Evolutionary conservation across 2,888 invertebrate genomes (phyloP).

Genomic region (Cepaea hortensis): DNA sequence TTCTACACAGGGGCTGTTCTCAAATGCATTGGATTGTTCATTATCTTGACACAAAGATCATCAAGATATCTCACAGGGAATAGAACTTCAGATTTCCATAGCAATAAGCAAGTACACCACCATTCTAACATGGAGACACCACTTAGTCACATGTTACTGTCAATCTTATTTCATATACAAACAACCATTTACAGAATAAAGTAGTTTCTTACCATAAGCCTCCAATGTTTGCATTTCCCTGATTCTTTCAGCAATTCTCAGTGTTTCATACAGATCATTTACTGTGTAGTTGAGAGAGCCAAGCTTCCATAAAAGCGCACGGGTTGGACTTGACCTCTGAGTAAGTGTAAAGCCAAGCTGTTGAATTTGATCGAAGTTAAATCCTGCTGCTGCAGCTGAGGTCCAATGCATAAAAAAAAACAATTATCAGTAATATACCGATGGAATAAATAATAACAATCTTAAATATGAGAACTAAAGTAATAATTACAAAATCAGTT

Average conservation of each 20-base stretch:
- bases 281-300: conserved; percentile 63
- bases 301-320: conserved; percentile 64
- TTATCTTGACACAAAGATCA: too few relatives aligned
- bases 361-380: conserved; percentile 59
- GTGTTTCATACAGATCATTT: conserved; percentile 59
- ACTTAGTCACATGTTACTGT: too few relatives aligned
- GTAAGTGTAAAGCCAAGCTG: conserved; percentile 59
- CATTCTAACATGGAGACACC: too few relatives aligned
- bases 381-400: conserved; percentile 64
- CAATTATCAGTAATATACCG: not conserved
- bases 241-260: conserved; percentile 57
- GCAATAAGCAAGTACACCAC: too few relatives aligned
- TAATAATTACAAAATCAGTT: not conserved
- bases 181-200: not conserved
- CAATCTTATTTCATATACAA: too few relatives aligned
- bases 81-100: too few relatives aligned
- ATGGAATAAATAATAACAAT: not conserved
- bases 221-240: conserved; percentile 65
- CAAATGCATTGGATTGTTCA: too few relatives aligned
- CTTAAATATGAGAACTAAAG: not conserved
- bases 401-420: not conserved
- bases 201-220: conserved; percentile 58
- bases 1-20: too few relatives aligned
- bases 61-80: too few relatives aligned
- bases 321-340: conserved; percentile 62